Evolutionary conservation across 1,140 invertebrate genomes (phyloP).

Genomic region (Drosophila takahashii): DNA sequence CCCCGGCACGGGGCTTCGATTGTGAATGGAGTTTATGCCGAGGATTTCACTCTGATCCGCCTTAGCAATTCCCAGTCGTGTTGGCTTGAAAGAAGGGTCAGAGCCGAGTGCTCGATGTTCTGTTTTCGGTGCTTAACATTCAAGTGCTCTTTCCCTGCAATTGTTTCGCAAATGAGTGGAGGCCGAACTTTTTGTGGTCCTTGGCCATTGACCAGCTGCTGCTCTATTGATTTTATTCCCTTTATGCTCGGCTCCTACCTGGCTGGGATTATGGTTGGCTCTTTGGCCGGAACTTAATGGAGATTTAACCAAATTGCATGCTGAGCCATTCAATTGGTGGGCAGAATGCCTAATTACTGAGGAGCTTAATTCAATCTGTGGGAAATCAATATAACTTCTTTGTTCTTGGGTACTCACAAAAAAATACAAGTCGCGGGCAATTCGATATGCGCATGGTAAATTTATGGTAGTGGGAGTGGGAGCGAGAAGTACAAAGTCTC

Average conservation of each 20-base stretch:
- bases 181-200: constrained; percentile 28
- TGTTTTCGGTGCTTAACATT: constrained; percentile 36
- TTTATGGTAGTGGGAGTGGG: no score
- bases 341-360: constrained; percentile 9
- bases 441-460: no score
- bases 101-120: constrained; percentile 14
- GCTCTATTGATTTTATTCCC: constrained; percentile 33
- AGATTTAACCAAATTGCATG: constrained; percentile 6
- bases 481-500: no score
- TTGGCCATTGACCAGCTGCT: constrained; percentile 27
- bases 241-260: constrained; percentile 28
- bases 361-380: no score
- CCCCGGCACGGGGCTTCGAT: neutral
- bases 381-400: no score
- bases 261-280: constrained; percentile 24
- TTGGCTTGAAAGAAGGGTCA: neutral
- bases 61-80: neutral
- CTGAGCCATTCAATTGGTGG: neutral
- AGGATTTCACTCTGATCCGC: neutral
- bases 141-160: constrained; percentile 34
- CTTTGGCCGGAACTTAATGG: constrained; percentile 32
- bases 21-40: constrained; percentile 4
- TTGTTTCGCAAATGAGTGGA: constrained; percentile 43
- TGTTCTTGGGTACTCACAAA: no score
- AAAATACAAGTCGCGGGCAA: no score